phyloP scores from a whole-genome alignment of 2,113 vertebrate genomes.

The Ahaetulla prasina region DNA sequence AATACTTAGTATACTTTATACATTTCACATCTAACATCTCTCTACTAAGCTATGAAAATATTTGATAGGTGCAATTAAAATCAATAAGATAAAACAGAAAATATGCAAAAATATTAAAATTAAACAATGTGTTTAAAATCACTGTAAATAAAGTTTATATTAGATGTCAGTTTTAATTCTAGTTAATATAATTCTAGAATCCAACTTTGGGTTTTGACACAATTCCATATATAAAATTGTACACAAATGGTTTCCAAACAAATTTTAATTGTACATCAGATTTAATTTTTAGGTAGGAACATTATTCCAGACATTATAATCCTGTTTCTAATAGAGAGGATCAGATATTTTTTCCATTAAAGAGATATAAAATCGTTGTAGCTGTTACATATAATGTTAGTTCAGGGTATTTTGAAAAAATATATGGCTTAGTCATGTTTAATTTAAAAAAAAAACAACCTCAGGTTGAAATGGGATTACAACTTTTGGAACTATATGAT shows the following conservation, averaged over 20 bases:
- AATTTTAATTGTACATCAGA: neutral
- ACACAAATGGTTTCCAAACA: no score
- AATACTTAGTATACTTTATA: neutral
- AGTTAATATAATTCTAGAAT: neutral
- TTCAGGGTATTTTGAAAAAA: neutral
- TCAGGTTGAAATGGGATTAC: no score
- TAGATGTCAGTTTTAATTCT: neutral
- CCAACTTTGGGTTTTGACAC: neutral
- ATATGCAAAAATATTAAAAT: neutral
- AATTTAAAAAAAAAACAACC: neutral
- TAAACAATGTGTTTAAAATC: neutral
- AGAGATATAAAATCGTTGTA: no score
- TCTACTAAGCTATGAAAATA: neutral
- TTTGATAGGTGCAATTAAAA: neutral
- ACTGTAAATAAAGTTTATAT: neutral
- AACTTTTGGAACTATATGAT: no score
- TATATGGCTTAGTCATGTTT: neutral
- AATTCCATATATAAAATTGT: no score
- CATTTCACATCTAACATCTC: neutral
- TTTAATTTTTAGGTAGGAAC: neutral
- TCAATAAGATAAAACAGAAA: neutral
- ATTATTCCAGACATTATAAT: no score
- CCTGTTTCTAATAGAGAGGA: no score
- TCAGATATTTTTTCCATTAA: no score
- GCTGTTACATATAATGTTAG: no score